Evolutionary conservation across 2,888 invertebrate genomes (phyloP), one percentile per base, ranked within the genome.

Genomic region (Mythimna lalbum): DNA sequence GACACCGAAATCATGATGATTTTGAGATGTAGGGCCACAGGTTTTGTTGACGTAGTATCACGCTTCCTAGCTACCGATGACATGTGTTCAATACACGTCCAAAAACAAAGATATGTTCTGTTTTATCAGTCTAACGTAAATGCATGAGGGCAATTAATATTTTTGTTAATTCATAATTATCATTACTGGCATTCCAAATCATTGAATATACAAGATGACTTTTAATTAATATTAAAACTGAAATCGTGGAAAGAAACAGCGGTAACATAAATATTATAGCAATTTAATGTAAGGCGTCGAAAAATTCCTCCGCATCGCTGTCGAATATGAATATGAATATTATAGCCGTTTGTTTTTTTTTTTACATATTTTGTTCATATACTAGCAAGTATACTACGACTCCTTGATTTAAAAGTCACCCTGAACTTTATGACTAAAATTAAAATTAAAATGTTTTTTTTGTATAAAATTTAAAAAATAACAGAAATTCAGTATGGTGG

Each of bases 401-500:
- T 14, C 17, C 43, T 17, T 43, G 17, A 49, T n/a, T n/a, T 49
- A n/a, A 43, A 43, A 52, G 52, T 21, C 52, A 52, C 23, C 23
- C 52, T 23, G 23, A 2, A 21, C 14, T 23, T 23, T 23, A 52
- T 23, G 10, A 6, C 23, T 23, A 50, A 50, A 49, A n/a, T n/a
- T 21, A 21, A 50, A 50, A n/a, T 21, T 21, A 50, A 49, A 49
- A n/a, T n/a, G n/a, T 21, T 19, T n/a, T n/a, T 49, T 64, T 31
- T 14, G 2, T 43, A 4, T 21, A 12, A 6, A 50, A 17, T 3
- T 61, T 49, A 36, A 50, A 50, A 72, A 57, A 67, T 63, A 69
- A 80, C 76, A 79, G 79, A 61, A 73, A 76, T 74, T 60, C 60
- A 78, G 74, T 80, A 71, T 76, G 81, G 82, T 80, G 80, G 86